Percentiles rank a stretch among this genome's conserved stretches.
These are phyloP conservation scores for Smittia aterrima DNA, from an alignment of 2,888 invertebrate species.

Conservation along the genomic window DNA sequence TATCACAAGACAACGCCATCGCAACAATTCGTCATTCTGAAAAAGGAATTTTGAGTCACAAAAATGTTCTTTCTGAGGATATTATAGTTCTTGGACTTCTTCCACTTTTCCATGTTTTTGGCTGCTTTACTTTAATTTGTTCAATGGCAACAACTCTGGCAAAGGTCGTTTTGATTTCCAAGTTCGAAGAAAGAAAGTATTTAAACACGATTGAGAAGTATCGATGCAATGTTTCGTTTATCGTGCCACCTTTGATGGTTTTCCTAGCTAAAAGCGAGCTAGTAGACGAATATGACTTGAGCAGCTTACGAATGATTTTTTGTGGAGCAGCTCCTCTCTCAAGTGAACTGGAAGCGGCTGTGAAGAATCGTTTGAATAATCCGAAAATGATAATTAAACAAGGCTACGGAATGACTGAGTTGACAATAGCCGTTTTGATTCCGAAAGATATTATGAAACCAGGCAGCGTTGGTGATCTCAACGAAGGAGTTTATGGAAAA, in stretches of 20 bases:
- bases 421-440: slow-evolving; percentile 60
- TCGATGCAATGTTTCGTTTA: neutral
- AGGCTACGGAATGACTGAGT: slow-evolving; percentile 80
- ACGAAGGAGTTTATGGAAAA: slow-evolving; percentile 65
- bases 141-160: slow-evolving; percentile 58
- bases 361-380: slow-evolving; percentile 46
- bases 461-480: slow-evolving; percentile 67
- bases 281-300: slow-evolving; percentile 72
- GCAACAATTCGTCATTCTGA: slow-evolving; percentile 44
- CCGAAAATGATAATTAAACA: slow-evolving; percentile 56
- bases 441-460: slow-evolving; percentile 55
- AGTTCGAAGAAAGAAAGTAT: slow-evolving; percentile 73
- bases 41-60: neutral
- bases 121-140: slow-evolving; percentile 65
- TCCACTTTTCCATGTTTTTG: slow-evolving; percentile 85
- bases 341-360: slow-evolving; percentile 64
- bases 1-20: slow-evolving; percentile 66
- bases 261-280: slow-evolving; percentile 80
- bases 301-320: slow-evolving; percentile 66
- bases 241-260: slow-evolving; percentile 65
- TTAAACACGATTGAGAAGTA: slow-evolving; percentile 63
- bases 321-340: slow-evolving; percentile 83
- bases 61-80: slow-evolving; percentile 45
- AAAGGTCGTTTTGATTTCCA: slow-evolving; percentile 59
- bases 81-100: slow-evolving; percentile 61